Evolutionary conservation across 2,797 vertebrate species (phyloP), one percentile per base, ranked within the genome.

Genomic region (Pipistrellus kuhlii): DNA sequence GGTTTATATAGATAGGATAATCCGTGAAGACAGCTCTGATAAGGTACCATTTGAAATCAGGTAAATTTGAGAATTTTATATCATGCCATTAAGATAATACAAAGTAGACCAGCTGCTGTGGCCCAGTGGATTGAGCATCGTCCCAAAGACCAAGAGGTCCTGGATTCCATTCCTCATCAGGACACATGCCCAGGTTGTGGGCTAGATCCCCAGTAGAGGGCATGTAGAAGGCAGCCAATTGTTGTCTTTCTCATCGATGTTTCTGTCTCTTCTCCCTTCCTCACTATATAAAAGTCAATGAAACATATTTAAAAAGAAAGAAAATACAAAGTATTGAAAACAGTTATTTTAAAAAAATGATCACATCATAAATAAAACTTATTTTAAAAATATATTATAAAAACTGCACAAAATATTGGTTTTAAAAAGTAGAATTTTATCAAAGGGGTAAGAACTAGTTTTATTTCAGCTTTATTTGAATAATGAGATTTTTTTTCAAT

Each of bases 401-500:
- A 51, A n/a, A 46, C 7, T 35, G 4, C 12, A 35, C 6, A 15
- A 4, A 46, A 10, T 62, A 69, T 62, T 44, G 13, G 18, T 89
- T 86, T 83, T 21, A 76, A 85, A 64, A 83, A 46, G 25, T 78
- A 4, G 13, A 41, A 64, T 85, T 90, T 88, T 48, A 81, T 88
- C 30, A 38, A 91, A 82, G 15, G 2, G 4, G 1, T 25, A 85
- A 4, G 71, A 57, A 76, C 10, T 75, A 35, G 4, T 41, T 95
- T 83, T 21, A 53, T 51, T 10, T 59, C 17, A 76, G 23, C 15
- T 93, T 91, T 66, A 64, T 78, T 86, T 78, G 44, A 83, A 85
- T 88, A 66, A 44, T 48, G 20, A 83, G 4, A 72, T 15, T 13
- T 84, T 76, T 38, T 38, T 25, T 69, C 10, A 64, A 41, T 69